Evolutionary conservation across 2,113 vertebrate genomes (phyloP).

Genomic region (Hippoglossus stenolepis): DNA sequence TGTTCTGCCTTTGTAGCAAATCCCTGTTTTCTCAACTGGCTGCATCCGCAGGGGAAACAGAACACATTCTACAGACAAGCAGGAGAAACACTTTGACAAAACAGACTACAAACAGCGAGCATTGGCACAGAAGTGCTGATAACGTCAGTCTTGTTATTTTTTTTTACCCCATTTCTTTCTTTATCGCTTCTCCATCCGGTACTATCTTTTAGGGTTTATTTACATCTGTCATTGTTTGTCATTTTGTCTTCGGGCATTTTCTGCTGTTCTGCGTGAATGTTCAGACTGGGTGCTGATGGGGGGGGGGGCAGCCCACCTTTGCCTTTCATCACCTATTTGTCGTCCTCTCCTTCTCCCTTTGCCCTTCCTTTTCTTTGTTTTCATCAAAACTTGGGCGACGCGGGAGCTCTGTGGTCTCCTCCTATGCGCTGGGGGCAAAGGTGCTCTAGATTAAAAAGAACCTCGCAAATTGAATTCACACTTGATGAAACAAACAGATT

Average conservation of each 20-base stretch:
- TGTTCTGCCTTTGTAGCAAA: constrained; percentile 58
- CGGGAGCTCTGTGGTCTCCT: constrained; percentile 54
- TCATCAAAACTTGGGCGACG: constrained; percentile 69
- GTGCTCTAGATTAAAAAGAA: constrained; percentile 82
- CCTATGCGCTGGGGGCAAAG: constrained; percentile 82
- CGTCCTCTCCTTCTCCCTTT: constrained; percentile 47
- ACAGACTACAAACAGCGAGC: constrained; percentile 58
- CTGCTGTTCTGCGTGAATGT: constrained; percentile 44
- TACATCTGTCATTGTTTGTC: constrained; percentile 48
- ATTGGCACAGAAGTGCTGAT: constrained; percentile 54
- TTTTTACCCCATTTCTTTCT: constrained; percentile 21
- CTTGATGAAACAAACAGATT: constrained; percentile 85
- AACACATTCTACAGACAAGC: constrained; percentile 60
- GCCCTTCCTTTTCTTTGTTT: constrained; percentile 50
- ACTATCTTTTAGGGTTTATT: constrained; percentile 21
- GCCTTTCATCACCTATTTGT: constrained; percentile 37
- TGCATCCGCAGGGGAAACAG: constrained; percentile 50
- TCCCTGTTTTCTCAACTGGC: constrained; percentile 49
- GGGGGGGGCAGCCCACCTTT: constrained; percentile 14
- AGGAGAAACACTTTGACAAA: constrained; percentile 60
- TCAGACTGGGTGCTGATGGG: constrained; percentile 34
- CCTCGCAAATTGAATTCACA: constrained; percentile 84
- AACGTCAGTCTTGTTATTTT: constrained; percentile 29
- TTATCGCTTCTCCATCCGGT: background rate
- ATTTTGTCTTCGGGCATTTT: constrained; percentile 47